phyloP scores from a whole-genome alignment of 2,797 vertebrate species.

The Phrynocephalus guinanensis region DNA sequence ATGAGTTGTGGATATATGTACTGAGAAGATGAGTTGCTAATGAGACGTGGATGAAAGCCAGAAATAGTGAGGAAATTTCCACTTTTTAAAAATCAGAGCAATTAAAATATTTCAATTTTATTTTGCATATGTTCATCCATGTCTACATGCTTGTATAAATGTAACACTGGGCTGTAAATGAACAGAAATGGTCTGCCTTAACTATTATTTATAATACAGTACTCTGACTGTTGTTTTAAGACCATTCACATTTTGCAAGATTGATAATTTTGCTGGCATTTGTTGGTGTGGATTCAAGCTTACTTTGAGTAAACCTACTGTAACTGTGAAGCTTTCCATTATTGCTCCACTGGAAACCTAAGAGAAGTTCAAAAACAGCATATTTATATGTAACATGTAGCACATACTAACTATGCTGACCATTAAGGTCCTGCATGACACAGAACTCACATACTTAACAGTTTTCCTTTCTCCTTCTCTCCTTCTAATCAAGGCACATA shows the following conservation, averaged over 20 bases:
- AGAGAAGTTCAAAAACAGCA: background rate
- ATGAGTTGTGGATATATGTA: constrained; percentile 37
- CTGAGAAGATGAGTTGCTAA: constrained; percentile 24
- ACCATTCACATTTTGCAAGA: background rate
- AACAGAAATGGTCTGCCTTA: background rate
- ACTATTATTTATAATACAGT: too few species aligned
- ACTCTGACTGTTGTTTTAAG: background rate
- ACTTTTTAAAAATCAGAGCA: constrained; percentile 6
- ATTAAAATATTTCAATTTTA: background rate
- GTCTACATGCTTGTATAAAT: too few species aligned
- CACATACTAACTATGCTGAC: too few species aligned
- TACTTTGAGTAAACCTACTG: too few species aligned
- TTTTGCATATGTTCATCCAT: background rate
- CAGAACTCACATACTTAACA: too few species aligned
- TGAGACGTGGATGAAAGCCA: background rate
- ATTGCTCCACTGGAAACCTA: background rate
- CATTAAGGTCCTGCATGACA: too few species aligned
- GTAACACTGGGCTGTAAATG: background rate
- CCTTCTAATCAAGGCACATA: too few species aligned
- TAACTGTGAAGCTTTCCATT: background rate
- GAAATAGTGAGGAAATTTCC: constrained; percentile 35
- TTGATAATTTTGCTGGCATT: background rate
- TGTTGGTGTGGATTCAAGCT: background rate
- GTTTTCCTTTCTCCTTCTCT: too few species aligned
- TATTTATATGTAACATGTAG: too few species aligned